These are phyloP conservation scores for Crocuta crocuta DNA, from an alignment of 2,113 vertebrate genomes.

Conservation along the genomic window DNA sequence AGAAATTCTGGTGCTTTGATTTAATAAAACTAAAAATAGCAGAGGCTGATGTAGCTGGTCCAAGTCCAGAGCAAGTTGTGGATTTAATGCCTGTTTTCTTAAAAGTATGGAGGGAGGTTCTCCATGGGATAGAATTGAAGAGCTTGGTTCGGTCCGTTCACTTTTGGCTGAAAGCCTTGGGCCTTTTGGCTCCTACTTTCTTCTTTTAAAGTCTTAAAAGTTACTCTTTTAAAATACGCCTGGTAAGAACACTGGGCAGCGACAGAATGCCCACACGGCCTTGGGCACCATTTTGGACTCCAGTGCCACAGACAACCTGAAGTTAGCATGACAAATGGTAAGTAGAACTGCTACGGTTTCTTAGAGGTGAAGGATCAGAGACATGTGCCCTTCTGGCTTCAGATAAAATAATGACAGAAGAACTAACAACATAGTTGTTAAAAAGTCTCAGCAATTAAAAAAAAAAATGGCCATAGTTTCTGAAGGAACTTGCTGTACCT, in stretches of 20 bases:
- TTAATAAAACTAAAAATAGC: slow-evolving; percentile 32
- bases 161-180: background rate
- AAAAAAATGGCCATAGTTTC: background rate
- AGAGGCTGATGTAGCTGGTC: background rate
- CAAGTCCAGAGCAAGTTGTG: background rate
- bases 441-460: background rate
- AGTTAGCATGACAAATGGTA: background rate
- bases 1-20: background rate
- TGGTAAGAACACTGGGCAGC: background rate
- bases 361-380: slow-evolving; percentile 19
- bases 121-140: background rate
- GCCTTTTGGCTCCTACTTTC: background rate
- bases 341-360: background rate
- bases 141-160: background rate
- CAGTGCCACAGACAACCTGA: background rate
- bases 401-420: background rate
- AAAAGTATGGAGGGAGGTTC: background rate
- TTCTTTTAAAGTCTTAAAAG: slow-evolving; percentile 25
- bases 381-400: background rate
- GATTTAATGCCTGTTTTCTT: background rate
- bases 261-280: background rate
- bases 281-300: background rate
- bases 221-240: background rate
- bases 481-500: background rate
- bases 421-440: background rate